Evolutionary conservation across 2,888 invertebrate species (phyloP).

Genomic region (Pherbina coryleti): DNA sequence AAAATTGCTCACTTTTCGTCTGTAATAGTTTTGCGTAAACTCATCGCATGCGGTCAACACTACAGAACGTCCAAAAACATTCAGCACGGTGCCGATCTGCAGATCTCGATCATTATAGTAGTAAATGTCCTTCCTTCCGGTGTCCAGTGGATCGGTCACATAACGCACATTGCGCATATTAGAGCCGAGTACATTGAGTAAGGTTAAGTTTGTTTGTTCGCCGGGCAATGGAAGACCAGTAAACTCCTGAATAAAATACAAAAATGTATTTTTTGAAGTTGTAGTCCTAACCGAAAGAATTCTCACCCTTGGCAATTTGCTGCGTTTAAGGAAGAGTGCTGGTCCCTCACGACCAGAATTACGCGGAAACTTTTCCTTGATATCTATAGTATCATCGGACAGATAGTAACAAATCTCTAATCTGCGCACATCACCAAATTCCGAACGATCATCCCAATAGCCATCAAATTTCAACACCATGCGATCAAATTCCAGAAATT

Average conservation of each 20-base stretch:
- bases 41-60: conserved; percentile 86
- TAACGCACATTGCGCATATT: conserved; percentile 72
- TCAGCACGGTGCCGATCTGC: conserved; percentile 83
- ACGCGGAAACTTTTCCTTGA: conserved; percentile 79
- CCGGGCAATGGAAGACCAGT: conserved; percentile 70
- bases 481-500: conserved; percentile 87
- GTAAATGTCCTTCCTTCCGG: conserved; percentile 68
- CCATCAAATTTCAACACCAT: conserved; percentile 82
- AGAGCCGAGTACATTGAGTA: conserved; percentile 76
- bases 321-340: conserved; percentile 80
- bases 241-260: conserved; percentile 53
- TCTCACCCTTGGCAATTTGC: conserved; percentile 82
- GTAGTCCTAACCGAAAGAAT: neutral
- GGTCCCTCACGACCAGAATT: conserved; percentile 81
- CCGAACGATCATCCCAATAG: conserved; percentile 89
- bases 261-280: neutral
- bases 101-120: conserved; percentile 74
- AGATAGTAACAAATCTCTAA: conserved; percentile 87
- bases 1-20: conserved; percentile 70
- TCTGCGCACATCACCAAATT: conserved; percentile 82
- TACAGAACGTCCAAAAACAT: conserved; percentile 85
- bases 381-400: conserved; percentile 90
- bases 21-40: conserved; percentile 88
- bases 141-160: conserved; percentile 73
- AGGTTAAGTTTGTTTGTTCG: conserved; percentile 70